Evolutionary conservation across 1,140 invertebrate species (phyloP), one percentile per base, ranked within the genome.

Genomic region (Drosophila repletoides): DNA sequence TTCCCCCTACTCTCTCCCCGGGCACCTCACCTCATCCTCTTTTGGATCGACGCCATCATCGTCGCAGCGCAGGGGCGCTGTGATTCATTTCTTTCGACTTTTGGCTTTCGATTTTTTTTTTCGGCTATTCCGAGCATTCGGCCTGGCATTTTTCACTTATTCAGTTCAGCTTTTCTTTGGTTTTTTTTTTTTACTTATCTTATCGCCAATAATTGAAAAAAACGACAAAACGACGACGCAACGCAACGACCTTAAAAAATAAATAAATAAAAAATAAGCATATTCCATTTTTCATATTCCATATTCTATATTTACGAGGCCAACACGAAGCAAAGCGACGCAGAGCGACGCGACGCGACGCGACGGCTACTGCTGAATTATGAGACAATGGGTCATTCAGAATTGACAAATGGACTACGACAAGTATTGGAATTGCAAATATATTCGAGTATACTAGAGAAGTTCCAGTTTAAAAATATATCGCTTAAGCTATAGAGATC

Each of bases 201-300:
- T 84, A 81, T 81, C 77, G 79, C 21, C 64, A 55, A 86, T 73
- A 70, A 84, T 84, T 76, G 74, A 41, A 66, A 77, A 55, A 59
- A 43, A 17, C 1, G 17, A 26, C 33, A 51, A 36, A 72, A 12
- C 36, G 12, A 19, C 34, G 9, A 26, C 10, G 24, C 15, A n/a
- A 55, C 26, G 15, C 53, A 12, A 24, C 36, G 79, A 81, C 77
- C 77, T 83, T 81, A 77, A 81, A 74, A 63, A 72, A 65, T 46
- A 58, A 58, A 31, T 31, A 43, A 55, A 22, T 24, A 33, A 43
- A 55, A 26, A 58, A 49, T 41, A 66, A 65, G 19, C 19, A 65
- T 41, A 48, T 56, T 17, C 19, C 73, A 76, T 74, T 74, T 21
- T 22, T 38, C 71, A 43, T 51, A 49, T 66, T 19, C 66, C 66